Percentiles rank a stretch among this genome's conserved stretches.
Evolutionary conservation across 2,113 vertebrate genomes (phyloP).

Genomic region (Mirounga angustirostris): DNA sequence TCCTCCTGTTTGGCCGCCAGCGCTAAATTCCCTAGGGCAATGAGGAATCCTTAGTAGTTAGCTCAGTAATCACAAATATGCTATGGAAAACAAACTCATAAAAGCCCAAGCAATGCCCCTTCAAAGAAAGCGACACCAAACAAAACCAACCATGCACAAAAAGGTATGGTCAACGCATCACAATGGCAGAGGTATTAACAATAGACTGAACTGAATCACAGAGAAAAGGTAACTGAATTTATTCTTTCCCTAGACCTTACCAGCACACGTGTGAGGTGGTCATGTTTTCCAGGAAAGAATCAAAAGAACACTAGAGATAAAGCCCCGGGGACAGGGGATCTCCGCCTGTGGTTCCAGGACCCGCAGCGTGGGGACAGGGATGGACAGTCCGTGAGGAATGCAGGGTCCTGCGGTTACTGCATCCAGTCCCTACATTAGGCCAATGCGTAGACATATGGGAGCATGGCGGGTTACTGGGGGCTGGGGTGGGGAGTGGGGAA

Average conservation of each 20-base stretch:
- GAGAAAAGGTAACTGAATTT: background rate
- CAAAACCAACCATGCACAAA: background rate
- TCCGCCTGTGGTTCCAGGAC: background rate
- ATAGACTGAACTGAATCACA: background rate
- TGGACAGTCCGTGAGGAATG: accelerated
- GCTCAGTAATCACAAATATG: background rate
- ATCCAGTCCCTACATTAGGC: background rate
- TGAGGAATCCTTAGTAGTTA: background rate
- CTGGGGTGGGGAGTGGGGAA: background rate
- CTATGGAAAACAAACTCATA: background rate
- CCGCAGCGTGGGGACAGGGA: accelerated
- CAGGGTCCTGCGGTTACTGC: background rate
- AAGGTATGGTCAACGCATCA: too few species aligned
- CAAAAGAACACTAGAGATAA: too few species aligned
- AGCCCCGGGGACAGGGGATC: background rate
- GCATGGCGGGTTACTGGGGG: accelerated
- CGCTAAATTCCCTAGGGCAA: too few species aligned
- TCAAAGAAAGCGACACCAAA: background rate
- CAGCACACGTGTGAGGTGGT: background rate
- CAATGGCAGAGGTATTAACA: background rate
- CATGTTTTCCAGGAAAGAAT: background rate
- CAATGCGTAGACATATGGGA: accelerated
- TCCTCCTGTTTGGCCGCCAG: background rate
- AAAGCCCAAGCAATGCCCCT: background rate
- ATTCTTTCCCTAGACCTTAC: background rate